These are phyloP conservation scores for Hoplostethus mediterraneus DNA, from an alignment of 2,797 vertebrate genomes.

Conservation along the genomic window DNA sequence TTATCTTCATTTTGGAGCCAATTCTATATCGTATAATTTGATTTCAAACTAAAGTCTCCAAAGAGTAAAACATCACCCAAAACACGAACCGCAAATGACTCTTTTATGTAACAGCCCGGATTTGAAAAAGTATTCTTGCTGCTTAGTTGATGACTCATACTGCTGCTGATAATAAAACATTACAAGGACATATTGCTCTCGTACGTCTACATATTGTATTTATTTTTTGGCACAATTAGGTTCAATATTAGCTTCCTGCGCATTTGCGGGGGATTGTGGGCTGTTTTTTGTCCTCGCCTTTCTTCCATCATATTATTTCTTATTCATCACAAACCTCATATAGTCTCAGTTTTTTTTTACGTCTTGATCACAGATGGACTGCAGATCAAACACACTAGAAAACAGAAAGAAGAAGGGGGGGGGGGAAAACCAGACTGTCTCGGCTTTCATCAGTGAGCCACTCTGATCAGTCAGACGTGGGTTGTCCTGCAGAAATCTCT, in stretches of 20 bases:
- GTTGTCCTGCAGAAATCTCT: neutral
- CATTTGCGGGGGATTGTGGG: neutral
- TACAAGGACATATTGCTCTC: neutral
- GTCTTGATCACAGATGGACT: slow-evolving; percentile 8
- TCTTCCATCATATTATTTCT: slow-evolving; percentile 9
- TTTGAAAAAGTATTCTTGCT: neutral
- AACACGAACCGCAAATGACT: neutral
- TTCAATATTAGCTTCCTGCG: slow-evolving; percentile 13
- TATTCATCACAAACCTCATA: neutral
- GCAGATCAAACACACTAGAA: slow-evolving; percentile 9
- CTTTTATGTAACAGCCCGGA: slow-evolving; percentile 15
- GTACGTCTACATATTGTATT: neutral
- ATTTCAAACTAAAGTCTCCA: neutral
- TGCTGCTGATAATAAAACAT: slow-evolving; percentile 20
- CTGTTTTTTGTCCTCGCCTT: neutral
- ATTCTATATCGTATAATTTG: neutral
- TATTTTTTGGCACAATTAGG: neutral
- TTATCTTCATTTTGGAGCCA: neutral
- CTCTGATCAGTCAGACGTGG: slow-evolving; percentile 16
- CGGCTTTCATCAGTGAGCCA: slow-evolving; percentile 1
- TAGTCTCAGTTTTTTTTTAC: neutral
- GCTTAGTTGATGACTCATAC: slow-evolving; percentile 5
- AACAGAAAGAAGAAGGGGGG: too few species aligned
- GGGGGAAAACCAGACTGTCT: neutral
- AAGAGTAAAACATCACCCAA: slow-evolving; percentile 5